phyloP scores from a whole-genome alignment of 2,113 vertebrate genomes.

The Burhinus oedicnemus region DNA sequence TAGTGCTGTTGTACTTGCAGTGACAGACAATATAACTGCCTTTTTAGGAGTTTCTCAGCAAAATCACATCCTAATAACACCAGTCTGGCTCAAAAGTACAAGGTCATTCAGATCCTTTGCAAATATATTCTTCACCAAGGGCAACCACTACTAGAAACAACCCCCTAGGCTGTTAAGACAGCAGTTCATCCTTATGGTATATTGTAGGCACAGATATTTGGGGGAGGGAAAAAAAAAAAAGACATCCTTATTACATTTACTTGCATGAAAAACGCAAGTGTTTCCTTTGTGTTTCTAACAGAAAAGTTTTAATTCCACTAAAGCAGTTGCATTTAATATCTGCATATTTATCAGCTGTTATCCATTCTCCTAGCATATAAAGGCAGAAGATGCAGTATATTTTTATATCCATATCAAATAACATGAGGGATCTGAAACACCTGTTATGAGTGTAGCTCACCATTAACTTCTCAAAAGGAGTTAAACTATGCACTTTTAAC shows the following conservation, averaged over 20 bases:
- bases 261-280: background rate
- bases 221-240: background rate
- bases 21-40: background rate
- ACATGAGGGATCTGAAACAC: background rate
- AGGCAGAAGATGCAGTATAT: background rate
- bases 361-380: background rate
- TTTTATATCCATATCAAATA: background rate
- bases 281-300: background rate
- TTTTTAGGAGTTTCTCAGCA: background rate
- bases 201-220: background rate
- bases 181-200: background rate
- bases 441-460: background rate
- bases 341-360: background rate
- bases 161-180: background rate
- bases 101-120: slow-evolving; percentile 7
- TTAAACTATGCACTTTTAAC: background rate
- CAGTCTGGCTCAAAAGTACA: background rate
- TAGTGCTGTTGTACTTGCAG: background rate
- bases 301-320: background rate
- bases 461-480: background rate
- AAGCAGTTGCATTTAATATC: background rate
- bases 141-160: background rate
- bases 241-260: background rate
- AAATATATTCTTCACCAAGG: slow-evolving; percentile 27
- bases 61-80: background rate